phyloP scores from a whole-genome alignment of 2,888 invertebrate genomes.

The Drosophila gaucha region DNA sequence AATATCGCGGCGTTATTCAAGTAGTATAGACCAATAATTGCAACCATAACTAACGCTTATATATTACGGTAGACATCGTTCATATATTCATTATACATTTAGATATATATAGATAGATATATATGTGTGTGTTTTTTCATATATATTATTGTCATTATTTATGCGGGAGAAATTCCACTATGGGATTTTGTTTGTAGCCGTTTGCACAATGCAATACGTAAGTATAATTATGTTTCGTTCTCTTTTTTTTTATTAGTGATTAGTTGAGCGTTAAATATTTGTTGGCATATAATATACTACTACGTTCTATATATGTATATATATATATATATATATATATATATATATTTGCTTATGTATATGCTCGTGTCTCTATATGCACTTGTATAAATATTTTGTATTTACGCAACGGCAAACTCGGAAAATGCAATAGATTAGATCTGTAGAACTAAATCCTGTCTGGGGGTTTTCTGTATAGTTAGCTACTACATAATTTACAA shows the following conservation, averaged over 20 bases:
- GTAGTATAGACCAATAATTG: constrained; percentile 28
- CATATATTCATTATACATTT: constrained; percentile 28
- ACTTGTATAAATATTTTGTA: constrained; percentile 39
- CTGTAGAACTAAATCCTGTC: constrained; percentile 47
- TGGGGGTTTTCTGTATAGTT: constrained; percentile 38
- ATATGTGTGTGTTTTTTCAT: constrained; percentile 40
- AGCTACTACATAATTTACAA: constrained; percentile 70
- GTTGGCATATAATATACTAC: constrained; percentile 66
- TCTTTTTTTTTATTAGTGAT: constrained; percentile 19
- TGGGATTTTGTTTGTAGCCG: constrained; percentile 58
- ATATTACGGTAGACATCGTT: constrained; percentile 65
- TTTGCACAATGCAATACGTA: constrained; percentile 38
- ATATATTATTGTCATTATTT: constrained; percentile 80
- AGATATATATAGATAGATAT: constrained; percentile 38
- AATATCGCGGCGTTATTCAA: constrained; percentile 69
- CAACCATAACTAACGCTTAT: constrained; percentile 61
- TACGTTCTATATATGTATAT: constrained; percentile 40
- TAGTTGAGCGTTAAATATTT: constrained; percentile 43
- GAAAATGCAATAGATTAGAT: constrained; percentile 61
- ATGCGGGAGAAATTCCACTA: constrained; percentile 80
- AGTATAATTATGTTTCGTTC: constrained; percentile 26
- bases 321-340: constrained; percentile 31
- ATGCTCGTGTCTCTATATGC: constrained; percentile 39
- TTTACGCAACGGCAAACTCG: constrained; percentile 43
- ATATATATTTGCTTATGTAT: constrained; percentile 26